Evolutionary conservation across 2,113 vertebrate species (phyloP), one percentile per base, ranked within the genome.

Genomic region (Boleophthalmus pectinirostris): DNA sequence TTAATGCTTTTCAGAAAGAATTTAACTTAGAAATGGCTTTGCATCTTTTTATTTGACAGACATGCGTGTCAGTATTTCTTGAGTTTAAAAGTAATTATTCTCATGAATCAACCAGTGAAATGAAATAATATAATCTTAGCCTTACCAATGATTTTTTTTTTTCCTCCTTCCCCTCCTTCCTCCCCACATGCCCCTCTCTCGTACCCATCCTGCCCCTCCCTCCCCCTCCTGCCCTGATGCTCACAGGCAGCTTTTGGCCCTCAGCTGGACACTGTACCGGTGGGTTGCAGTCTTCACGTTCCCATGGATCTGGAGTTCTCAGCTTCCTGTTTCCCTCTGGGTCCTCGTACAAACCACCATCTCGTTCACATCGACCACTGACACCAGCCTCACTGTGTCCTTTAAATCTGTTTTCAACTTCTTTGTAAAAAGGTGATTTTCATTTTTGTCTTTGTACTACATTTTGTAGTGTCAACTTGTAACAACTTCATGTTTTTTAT

Each of bases 241-340:
- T 51, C 38, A 47, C 82, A 93, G 92, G 86, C 82, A 64, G 46
- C 73, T n/a, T 58, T 69, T 51, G 43, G 74, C 33, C 49, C 72
- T 18, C 67, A 71, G 12, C 70, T 24, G 75, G 85, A 79, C 0
- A 58, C 77, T 25, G 73, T 74, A 74, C 61, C 89, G 4, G 57
- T 69, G 51, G 87, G 85, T 18, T 90, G 90, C 63, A 90, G 77
- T 76, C 91, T 92, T 69, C 90, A 92, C 5, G 87, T 94, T 72
- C 89, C 91, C 73, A 77, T 91, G 84, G 93, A 93, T 70, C 74
- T 90, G 2, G 91, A 92, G 78, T 84, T 89, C 10, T 73, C 77
- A 0, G 73, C 75, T 29, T 88, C 88, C 76, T 91, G 90, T 79
- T 91, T 87, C 76, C 82, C 88, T 63, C 69, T 79, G 46, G 81